These are phyloP conservation scores for Oscheius sp. DNA, from an alignment of 2,888 invertebrate genomes.

Conservation along the genomic window DNA sequence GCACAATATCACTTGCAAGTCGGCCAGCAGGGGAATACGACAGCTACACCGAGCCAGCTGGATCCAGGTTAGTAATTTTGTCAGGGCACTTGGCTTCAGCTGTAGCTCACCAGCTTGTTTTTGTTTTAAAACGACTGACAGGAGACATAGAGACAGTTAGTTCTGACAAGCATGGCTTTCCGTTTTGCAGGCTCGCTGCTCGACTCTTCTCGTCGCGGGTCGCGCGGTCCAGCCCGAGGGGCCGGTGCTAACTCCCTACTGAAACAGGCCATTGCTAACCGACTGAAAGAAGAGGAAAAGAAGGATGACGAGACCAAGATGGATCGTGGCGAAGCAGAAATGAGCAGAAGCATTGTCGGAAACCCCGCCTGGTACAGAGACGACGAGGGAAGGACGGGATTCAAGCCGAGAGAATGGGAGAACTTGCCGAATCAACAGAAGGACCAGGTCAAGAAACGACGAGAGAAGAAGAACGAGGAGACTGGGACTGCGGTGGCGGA, in stretches of 20 bases:
- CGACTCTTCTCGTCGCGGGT: conserved; percentile 44
- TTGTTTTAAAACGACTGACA: background rate
- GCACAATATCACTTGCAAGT: conserved; percentile 60
- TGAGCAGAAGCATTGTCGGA: conserved; percentile 65
- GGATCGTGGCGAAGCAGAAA: conserved; percentile 52
- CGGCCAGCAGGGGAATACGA: conserved; percentile 45
- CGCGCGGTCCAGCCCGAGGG: conserved; percentile 12
- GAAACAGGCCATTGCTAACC: conserved; percentile 70
- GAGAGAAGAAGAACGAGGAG: conserved; percentile 27
- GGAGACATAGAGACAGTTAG: background rate
- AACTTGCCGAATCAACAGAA: conserved; percentile 58
- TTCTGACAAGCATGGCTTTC: conserved; percentile 7
- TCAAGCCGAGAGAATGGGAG: conserved; percentile 59
- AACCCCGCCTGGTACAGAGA: conserved; percentile 72
- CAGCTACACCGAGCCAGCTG: conserved; percentile 53
- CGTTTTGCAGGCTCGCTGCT: conserved; percentile 45
- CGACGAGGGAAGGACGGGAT: conserved; percentile 67
- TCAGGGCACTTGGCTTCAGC: conserved; percentile 11
- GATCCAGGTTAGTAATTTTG: conserved; percentile 55
- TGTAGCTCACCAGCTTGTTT: conserved; percentile 7
- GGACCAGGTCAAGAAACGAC: conserved; percentile 53
- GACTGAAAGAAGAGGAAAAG: conserved; percentile 43
- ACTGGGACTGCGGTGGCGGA: conserved; percentile 38
- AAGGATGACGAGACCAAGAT: conserved; percentile 31
- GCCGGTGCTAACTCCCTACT: conserved; percentile 57